phyloP scores from a whole-genome alignment of 53 echinoderm and acorn worm species.

The Pentamera pediparva region DNA sequence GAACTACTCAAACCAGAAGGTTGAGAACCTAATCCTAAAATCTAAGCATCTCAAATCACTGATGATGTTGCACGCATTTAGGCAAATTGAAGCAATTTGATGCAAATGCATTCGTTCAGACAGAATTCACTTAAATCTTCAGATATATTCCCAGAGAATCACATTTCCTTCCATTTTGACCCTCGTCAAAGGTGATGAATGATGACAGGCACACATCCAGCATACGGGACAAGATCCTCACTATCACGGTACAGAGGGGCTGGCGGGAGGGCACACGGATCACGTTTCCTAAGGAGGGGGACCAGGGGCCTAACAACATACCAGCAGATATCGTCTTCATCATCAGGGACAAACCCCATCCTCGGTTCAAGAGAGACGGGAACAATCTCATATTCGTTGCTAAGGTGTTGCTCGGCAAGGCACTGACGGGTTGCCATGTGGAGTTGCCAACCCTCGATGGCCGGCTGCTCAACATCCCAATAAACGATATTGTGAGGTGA shows the following conservation, averaged over 20 bases:
- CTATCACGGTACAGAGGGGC: conserved; percentile 88
- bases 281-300: conserved; percentile 96
- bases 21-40: no score
- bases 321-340: conserved; percentile 97
- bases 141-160: not conserved
- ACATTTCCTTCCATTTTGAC: not conserved
- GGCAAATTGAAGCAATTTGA: not conserved
- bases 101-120: not conserved
- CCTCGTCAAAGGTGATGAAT: conserved; percentile 93
- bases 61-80: no score
- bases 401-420: conserved; percentile 85
- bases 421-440: conserved; percentile 93
- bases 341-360: conserved; percentile 92
- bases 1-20: no score
- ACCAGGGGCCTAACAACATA: conserved; percentile 96
- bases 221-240: conserved; percentile 92
- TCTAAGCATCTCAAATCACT: no score
- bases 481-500: conserved; percentile 95
- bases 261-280: conserved; percentile 95
- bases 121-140: not conserved
- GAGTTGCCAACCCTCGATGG: conserved; percentile 95
- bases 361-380: conserved; percentile 71
- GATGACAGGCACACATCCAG: conserved; percentile 98
- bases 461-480: conserved; percentile 83
- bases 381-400: conserved; percentile 88